Percentiles rank a stretch among this genome's conserved stretches.
Evolutionary conservation across 2,888 invertebrate genomes (phyloP).

Genomic region (Drosophila antonietae): DNA sequence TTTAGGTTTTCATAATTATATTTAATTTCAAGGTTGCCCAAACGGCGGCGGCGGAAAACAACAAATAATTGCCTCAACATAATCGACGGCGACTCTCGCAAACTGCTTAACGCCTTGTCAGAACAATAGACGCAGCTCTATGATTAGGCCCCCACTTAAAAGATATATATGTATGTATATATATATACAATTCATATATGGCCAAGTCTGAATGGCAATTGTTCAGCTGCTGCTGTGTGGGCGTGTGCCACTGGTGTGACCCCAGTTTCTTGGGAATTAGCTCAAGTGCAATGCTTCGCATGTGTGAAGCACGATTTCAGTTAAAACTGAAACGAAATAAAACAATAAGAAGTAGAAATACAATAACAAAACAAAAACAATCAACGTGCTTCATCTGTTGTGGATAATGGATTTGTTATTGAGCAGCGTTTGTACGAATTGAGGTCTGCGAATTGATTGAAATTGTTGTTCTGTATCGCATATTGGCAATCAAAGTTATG

Average conservation of each 20-base stretch:
- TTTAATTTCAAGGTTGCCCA: constrained; percentile 78
- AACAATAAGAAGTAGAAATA: background rate
- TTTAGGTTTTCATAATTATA: constrained; percentile 72
- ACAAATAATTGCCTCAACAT: constrained; percentile 63
- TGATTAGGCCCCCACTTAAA: constrained; percentile 54
- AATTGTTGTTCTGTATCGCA: constrained; percentile 23
- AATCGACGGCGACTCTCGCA: constrained; percentile 65
- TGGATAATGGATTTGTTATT: constrained; percentile 73
- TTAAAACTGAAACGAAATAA: constrained; percentile 11
- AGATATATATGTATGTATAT: constrained; percentile 4
- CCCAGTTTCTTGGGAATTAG: constrained; percentile 65
- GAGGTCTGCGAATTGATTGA: constrained; percentile 56
- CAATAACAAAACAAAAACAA: constrained; percentile 18
- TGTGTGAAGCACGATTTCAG: constrained; percentile 62
- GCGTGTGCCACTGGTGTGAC: constrained; percentile 50
- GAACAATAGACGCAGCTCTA: constrained; percentile 67
- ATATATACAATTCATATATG: constrained; percentile 11
- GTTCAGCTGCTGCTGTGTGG: constrained; percentile 40
- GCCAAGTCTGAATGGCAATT: constrained; percentile 36
- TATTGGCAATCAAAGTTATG: constrained; percentile 52
- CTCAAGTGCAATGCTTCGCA: constrained; percentile 70
- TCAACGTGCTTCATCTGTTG: constrained; percentile 41
- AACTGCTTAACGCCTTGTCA: constrained; percentile 77
- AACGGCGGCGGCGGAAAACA: constrained; percentile 60
- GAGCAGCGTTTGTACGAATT: constrained; percentile 47